Percentiles rank a stretch among this genome's conserved stretches.
Conservation (phyloP, 2,888 invertebrate genomes). For the Scaeva pyrastri region DNA sequence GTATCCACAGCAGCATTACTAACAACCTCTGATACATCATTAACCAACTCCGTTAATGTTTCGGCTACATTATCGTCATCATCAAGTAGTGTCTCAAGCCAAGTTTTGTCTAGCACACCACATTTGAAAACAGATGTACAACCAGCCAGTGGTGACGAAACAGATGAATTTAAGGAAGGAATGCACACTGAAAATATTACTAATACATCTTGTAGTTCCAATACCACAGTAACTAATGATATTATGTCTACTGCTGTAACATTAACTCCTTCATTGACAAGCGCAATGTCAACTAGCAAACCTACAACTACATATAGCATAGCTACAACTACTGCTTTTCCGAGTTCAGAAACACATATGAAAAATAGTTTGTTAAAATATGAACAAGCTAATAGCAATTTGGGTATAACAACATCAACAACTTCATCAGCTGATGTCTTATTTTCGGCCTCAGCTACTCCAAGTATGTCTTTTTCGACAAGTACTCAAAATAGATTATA, state of each 20-base stretch:
- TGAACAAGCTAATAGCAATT: constrained; percentile 54
- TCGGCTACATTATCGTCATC: constrained; percentile 76
- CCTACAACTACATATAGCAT: constrained; percentile 36
- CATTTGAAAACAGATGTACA: constrained; percentile 30
- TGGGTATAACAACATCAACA: constrained; percentile 59
- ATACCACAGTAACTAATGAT: constrained; percentile 57
- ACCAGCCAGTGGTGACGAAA: constrained; percentile 36
- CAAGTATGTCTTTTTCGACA: constrained; percentile 64
- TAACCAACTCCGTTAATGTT: constrained; percentile 32
- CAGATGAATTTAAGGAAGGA: constrained; percentile 71
- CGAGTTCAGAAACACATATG: constrained; percentile 42
- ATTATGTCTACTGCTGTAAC: constrained; percentile 71
- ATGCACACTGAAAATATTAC: constrained; percentile 70
- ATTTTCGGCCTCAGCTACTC: constrained; percentile 44
- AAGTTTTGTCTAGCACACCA: constrained; percentile 39
- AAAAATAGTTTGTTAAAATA: constrained; percentile 56
- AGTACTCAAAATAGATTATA: constrained; percentile 62
- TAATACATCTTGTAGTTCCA: constrained; percentile 75
- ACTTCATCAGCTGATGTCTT: constrained; percentile 54
- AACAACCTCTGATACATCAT: constrained; percentile 65
- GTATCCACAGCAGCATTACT: constrained; percentile 50
- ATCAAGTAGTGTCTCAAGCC: constrained; percentile 75
- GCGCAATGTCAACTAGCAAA: constrained; percentile 37
- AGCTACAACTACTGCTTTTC: constrained; percentile 34
- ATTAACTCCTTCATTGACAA: constrained; percentile 71